Evolutionary conservation across 2,113 vertebrate genomes (phyloP).

Genomic region (Microtus montanus): DNA sequence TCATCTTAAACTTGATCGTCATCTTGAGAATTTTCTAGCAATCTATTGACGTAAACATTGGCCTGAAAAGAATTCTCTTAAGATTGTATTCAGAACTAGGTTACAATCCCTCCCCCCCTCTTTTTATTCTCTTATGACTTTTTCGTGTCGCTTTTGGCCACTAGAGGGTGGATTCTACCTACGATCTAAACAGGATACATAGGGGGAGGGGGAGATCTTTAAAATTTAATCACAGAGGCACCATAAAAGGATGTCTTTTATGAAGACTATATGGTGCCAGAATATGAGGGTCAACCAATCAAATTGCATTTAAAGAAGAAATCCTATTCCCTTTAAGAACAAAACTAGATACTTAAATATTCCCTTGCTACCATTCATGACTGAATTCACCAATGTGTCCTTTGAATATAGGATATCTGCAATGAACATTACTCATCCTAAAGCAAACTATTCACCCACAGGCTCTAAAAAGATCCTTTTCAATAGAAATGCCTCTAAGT

Average conservation of each 20-base stretch:
- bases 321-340: neutral
- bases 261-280: neutral
- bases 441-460: neutral
- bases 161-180: conserved; percentile 83
- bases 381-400: neutral
- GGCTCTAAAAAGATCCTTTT: neutral
- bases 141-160: conserved; percentile 77
- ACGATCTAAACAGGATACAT: conserved; percentile 29
- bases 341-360: neutral
- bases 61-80: neutral
- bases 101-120: neutral
- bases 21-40: neutral
- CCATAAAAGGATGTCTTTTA: neutral
- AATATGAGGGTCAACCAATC: neutral
- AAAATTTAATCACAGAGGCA: conserved; percentile 7
- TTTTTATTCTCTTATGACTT: neutral
- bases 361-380: neutral
- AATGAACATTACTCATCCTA: neutral
- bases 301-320: neutral
- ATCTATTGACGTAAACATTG: neutral
- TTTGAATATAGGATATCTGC: neutral
- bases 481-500: neutral
- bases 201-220: neutral
- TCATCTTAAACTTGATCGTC: neutral
- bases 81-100: neutral